These are phyloP conservation scores for Arrhopalites spinosus DNA, from an alignment of 2,888 invertebrate genomes.

Conservation along the genomic window DNA sequence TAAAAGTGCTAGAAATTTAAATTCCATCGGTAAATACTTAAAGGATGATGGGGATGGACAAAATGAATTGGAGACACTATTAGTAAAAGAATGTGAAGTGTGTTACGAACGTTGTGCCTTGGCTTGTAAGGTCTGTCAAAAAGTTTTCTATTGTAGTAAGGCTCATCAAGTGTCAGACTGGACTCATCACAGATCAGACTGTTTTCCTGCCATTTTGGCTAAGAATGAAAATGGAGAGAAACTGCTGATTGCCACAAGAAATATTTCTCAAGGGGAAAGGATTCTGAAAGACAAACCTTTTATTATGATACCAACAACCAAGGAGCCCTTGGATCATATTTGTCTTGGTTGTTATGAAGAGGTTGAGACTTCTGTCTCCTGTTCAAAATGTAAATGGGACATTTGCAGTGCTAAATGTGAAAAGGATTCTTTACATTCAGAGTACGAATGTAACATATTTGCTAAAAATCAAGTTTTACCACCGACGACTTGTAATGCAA, in stretches of 20 bases:
- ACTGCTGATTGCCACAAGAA: slow-evolving; percentile 24
- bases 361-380: slow-evolving; percentile 14
- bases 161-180: slow-evolving; percentile 39
- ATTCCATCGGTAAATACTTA: no score
- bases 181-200: slow-evolving; percentile 30
- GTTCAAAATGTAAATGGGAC: slow-evolving; percentile 33
- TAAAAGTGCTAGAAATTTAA: no score
- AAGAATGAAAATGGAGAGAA: slow-evolving; percentile 1
- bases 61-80: no score
- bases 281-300: slow-evolving; percentile 31
- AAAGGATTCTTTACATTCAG: slow-evolving; percentile 18
- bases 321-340: background rate
- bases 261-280: slow-evolving; percentile 28
- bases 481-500: background rate
- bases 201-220: slow-evolving; percentile 21
- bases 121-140: slow-evolving; percentile 31
- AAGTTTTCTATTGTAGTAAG: slow-evolving; percentile 34
- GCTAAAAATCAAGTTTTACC: slow-evolving; percentile 10
- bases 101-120: slow-evolving; percentile 17
- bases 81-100: slow-evolving; percentile 17
- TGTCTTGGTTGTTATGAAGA: slow-evolving; percentile 35
- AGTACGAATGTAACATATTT: slow-evolving; percentile 37
- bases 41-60: no score
- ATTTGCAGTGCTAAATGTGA: slow-evolving; percentile 30
- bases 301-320: slow-evolving; percentile 23